Base-by-base conservation (phyloP, 2,888 invertebrate species). In the Eucera pruinosa region DNA sequence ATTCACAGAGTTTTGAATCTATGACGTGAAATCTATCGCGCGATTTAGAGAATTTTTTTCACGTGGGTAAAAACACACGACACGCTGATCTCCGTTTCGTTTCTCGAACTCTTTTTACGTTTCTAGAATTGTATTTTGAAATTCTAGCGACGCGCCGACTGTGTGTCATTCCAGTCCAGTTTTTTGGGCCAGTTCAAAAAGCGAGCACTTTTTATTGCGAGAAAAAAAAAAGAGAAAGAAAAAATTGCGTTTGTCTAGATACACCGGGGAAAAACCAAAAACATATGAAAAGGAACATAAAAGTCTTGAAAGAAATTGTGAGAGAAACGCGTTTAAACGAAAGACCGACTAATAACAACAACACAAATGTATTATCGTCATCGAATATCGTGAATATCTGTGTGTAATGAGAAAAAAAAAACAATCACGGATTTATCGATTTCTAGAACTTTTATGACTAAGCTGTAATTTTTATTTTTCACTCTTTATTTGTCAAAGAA, bases 1-100 rank as follows among this genome's bases (percentile, higher is more conserved):
- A 83, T 83, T 78, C 83, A 87, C 86, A 85, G 87, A 83, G 82
- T 80, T 85, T 83, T 84, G 87, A 85, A 86, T 87, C 90, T 90
- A 88, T 89, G 89, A 90, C 90, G 90, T 90, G 90, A 90, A 87
- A 90, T 90, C 90, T 90, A 90, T 88, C 25, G 89, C 25, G 89
- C 80, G 52, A 81, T 65, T 15, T 66, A 70, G 71, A 18, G 45
- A 75, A 74, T 48, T 76, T 79, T 87, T 78, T 86, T 86, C 50
- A 82, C 82, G 84, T 80, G n/a, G n/a, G n/a, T n/a, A n/a, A 82
- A 83, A 85, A 83, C 85, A 84, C 83, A 84, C 11, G 15, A 52
- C 36, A 55, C 57, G 39, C 43, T 78, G 83, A 89, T 88, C 83
- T 84, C 83, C 68, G 72, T 65, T 71, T 83, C 61, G 62, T 77